Evolutionary conservation across 2,888 invertebrate genomes (phyloP), one percentile per base, ranked within the genome.

Genomic region (Metacarcinus magister): DNA sequence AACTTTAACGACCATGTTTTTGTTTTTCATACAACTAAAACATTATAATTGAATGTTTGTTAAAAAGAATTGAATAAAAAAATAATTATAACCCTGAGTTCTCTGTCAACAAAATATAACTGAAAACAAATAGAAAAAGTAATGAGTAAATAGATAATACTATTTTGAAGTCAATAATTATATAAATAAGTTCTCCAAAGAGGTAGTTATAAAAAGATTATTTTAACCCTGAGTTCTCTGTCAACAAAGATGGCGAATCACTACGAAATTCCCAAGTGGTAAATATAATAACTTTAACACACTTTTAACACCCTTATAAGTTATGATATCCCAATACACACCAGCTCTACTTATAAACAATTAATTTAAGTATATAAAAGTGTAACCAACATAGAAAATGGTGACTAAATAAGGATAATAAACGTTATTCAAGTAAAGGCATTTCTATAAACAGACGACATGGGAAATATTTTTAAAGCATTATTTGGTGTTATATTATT

Each of bases 211-310:
- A 23, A 7, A 75, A 75, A 75, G 8, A 54, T 87, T 91, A 2
- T 2, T 92, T 87, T 96, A 46, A 8, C 54, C 96, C 87, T 2
- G 93, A 60, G 54, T 28, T 96, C 96, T 48, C 94, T 96, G 96
- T 96, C 93, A 96, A 96, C 96, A 93, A 96, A 96, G 89, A 96
- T 96, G 96, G 96, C 96, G 93, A 96, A 96, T 39, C 96, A 96
- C 95, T 96, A 96, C 93, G 96, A 96, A 92, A 96, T 96, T 87
- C 96, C 96, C n/a, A 96, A 96, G 67, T 96, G 95, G 95, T 95
- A 95, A 92, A 94, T 44, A 87, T 28, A 95, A 2, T 46, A 16
- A 16, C 19, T 32, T 10, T 87, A 39, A 87, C 39, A 4, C 39
- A 0, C 39, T 87, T 87, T 39, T 87, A 4, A 1, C n/a, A 87